phyloP scores from a whole-genome alignment of 1,140 invertebrate species.

The Streblospio benedicti region DNA sequence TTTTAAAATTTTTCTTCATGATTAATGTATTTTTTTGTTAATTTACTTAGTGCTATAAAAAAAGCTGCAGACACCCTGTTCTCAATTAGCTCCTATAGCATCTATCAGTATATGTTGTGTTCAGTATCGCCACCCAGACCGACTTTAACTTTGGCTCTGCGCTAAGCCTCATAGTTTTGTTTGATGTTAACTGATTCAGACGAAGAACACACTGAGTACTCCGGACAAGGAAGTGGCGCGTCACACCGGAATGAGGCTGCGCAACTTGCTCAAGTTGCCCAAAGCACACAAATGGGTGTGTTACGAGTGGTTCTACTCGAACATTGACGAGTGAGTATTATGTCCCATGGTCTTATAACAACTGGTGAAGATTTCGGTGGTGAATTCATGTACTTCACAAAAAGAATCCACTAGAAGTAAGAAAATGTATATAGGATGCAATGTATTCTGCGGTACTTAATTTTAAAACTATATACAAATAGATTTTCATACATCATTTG shows the following conservation, averaged over 20 bases:
- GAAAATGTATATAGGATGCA: no score
- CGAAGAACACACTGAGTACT: conserved; percentile 19
- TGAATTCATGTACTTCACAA: no score
- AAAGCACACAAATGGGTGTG: conserved; percentile 99
- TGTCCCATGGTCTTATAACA: no score
- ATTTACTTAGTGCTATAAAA: not conserved
- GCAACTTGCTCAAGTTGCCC: conserved; percentile 93
- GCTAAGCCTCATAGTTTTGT: not conserved
- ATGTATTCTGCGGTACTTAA: no score
- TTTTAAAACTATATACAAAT: no score
- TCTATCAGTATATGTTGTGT: not conserved
- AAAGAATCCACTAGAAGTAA: no score
- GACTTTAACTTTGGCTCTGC: not conserved
- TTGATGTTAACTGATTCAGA: conserved; percentile 13
- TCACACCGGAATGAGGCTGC: conserved; percentile 75
- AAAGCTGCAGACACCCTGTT: not conserved
- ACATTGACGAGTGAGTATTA: conserved; percentile 71
- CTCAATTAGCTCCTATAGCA: not conserved
- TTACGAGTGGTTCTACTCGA: conserved; percentile 99
- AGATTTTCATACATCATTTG: no score
- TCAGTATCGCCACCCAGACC: not conserved
- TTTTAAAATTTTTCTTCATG: not conserved
- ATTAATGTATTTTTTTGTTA: not conserved
- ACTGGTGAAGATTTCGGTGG: no score
- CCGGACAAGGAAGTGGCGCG: conserved; percentile 65